Evolutionary conservation across 2,113 vertebrate species (phyloP), one percentile per base, ranked within the genome.

Genomic region (Callipepla squamata): DNA sequence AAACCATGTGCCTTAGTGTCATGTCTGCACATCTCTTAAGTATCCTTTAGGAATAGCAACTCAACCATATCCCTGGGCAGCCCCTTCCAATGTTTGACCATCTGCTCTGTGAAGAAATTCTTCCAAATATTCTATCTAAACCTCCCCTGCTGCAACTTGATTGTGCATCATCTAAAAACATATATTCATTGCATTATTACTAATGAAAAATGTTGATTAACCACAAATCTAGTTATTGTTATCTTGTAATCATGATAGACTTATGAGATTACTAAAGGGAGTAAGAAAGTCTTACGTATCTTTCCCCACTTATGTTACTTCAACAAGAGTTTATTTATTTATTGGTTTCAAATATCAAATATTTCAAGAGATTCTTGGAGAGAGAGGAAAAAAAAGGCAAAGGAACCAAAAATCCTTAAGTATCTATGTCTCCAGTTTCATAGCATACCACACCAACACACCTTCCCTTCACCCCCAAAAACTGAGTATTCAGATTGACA

Each of bases 391-490:
- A 0, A 14, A 51, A 51, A 9, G 26, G 25, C 25, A 28, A 53
- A 53, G 25, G 14, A 53, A 53, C 23, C 51, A 53, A 3, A 55
- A 19, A 1, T 0, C 1, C 25, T 17, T 36, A 53, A 75, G 26
- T 6, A n/a, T 12, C 7, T 19, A 7, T 8, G 80, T 67, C 11
- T 51, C 5, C 23, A 20, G 3, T 86, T 81, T 42, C 30, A 45
- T 21, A 61, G 5, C 8, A n/a, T 80, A 26, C 21, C 28, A 62
- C 9, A n/a, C 5, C 2, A 32, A n/a, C 19, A 30, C 1, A 72
- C 1, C 5, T 22, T 22, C 19, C 3, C 25, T 8, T 10, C 16
- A 32, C 2, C 0, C 1, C 2, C 18, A 26, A 2, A 77, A 69
- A 50, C 2, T 45, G 16, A 75, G 2, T 34, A 44, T 57, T 84